Evolutionary conservation across 2,113 vertebrate genomes (phyloP), one percentile per base, ranked within the genome.

Genomic region (Ictidomys tridecemlineatus): DNA sequence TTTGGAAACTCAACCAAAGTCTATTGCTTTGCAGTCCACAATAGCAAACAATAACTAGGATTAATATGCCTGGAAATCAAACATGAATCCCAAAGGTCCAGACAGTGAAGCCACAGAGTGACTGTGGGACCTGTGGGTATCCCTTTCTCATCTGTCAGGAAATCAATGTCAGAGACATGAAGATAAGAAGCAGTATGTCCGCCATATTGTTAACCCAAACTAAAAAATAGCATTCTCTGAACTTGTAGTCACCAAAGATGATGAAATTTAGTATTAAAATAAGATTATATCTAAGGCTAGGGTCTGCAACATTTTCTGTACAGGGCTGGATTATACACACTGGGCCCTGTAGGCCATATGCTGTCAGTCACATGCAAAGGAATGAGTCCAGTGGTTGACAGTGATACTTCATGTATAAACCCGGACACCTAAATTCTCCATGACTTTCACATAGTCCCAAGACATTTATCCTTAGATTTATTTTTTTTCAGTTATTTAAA

Each of bases 191-290:
- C 8, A 85, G 32, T 13, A 63, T 51, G 1, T n/a, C 74, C 70
- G 63, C 2, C 63, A 74, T 45, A 8, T n/a, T 45, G 24, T 42
- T 61, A 26, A 65, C 13, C 24, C 39, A 42, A 63, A 79, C 1
- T 30, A 32, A 32, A 56, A 65, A 94, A 58, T 4, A 48, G 4
- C 3, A 0, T 9, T 82, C 42, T 34, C 61, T 24, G 51, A 56
- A 80, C 39, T 45, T 56, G 53, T 32, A 61, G 37, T 58, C 48
- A 77, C 7, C 12, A 53, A 24, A 24, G 10, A 76, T 32, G 42
- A 78, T 48, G 30, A 89, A 78, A 86, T n/a, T 26, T 48, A 83
- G 10, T 48, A 76, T 51, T 65, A 28, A 97, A 96, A 82, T 11
- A 67, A 45, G 34, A 22, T 12, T 70, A 28, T 69, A 61, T 24